Base-by-base conservation (phyloP, 92 coral and sea anemone genomes). In the Porites cylindrica region DNA sequence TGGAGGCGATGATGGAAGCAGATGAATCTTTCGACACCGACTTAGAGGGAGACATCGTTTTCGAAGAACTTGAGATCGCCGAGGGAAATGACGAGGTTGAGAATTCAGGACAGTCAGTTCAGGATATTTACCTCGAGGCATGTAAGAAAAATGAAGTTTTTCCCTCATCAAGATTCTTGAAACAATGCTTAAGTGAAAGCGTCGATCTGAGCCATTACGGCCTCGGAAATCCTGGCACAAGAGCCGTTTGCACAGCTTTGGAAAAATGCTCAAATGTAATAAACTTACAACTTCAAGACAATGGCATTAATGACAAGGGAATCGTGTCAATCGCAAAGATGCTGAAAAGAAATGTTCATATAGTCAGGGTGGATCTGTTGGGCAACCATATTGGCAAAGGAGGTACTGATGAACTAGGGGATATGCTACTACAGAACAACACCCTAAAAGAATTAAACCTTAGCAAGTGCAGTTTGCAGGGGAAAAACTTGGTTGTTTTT, bases 141-240 rank as follows among this genome's bases (percentile, higher is more conserved):
- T 93, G 96, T 71, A 78, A 80, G 68, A 83, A 72, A 1, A 51
- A 73, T 59, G 84, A 86, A 66, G 63, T 74, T 29, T 73, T 80
- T 23, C 94, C 96, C 10, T 71, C 91, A 10, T 91, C 96, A 14
- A 87, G 52, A 56, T 93, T 93, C 78, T 81, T 73, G 2, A 84
- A 83, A n/a, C 83, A 77, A 64, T 92, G 91, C 47, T 61, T 58
- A 29, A 82, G 92, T 0, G 80, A 66, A 11, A 72, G 20, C 51
- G 77, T 92, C 69, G 90, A 94, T 13, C 73, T 89, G 19, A 89
- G 84, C 54, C 93, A 89, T 73, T 92, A 89, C 51, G 97, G 93
- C 29, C 82, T 94, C 26, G 95, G 97, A 10, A 88, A 91, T 77
- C 75, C 84, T 65, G 93, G 96, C 4, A 88, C 91, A 76, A 81